These are phyloP conservation scores for Pachypanchax playfairii DNA, from an alignment of 2,113 vertebrate genomes.

Conservation along the genomic window DNA sequence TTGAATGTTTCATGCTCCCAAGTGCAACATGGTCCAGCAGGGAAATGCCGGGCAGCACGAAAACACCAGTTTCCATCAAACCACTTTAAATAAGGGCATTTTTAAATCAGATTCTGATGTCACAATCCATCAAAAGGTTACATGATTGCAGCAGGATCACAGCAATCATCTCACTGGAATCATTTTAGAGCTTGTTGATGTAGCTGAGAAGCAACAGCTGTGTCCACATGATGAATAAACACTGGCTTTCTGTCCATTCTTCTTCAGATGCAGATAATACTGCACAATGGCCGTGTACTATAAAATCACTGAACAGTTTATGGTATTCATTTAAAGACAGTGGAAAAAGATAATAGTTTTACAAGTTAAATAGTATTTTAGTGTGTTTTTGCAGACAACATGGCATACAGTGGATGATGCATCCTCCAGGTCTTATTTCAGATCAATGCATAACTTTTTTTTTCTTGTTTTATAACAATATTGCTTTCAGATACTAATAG, in stretches of 20 bases:
- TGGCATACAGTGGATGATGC: too few relatives aligned
- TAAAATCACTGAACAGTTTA: not conserved
- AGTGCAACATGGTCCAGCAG: constrained; percentile 33
- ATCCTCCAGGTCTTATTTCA: too few relatives aligned
- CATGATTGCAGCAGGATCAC: not conserved
- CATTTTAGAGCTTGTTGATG: not conserved
- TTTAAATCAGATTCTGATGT: constrained; percentile 1
- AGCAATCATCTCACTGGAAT: constrained; percentile 2
- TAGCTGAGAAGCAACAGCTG: constrained; percentile 29
- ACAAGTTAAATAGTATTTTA: too few relatives aligned
- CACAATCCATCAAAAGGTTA: not conserved
- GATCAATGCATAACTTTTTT: too few relatives aligned
- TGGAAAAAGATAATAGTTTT: not conserved
- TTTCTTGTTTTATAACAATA: too few relatives aligned
- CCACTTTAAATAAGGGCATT: constrained; percentile 23
- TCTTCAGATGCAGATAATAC: not conserved
- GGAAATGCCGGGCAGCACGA: constrained; percentile 12
- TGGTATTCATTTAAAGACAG: not conserved
- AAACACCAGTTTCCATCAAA: constrained; percentile 15
- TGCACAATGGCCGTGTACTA: not conserved
- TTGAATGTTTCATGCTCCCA: constrained; percentile 36
- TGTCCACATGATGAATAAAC: constrained; percentile 7
- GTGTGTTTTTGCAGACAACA: too few relatives aligned
- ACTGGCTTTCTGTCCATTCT: not conserved
- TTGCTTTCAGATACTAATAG: too few relatives aligned